Evolutionary conservation across 2,797 vertebrate species (phyloP).

Genomic region (Acanthiza pusilla): DNA sequence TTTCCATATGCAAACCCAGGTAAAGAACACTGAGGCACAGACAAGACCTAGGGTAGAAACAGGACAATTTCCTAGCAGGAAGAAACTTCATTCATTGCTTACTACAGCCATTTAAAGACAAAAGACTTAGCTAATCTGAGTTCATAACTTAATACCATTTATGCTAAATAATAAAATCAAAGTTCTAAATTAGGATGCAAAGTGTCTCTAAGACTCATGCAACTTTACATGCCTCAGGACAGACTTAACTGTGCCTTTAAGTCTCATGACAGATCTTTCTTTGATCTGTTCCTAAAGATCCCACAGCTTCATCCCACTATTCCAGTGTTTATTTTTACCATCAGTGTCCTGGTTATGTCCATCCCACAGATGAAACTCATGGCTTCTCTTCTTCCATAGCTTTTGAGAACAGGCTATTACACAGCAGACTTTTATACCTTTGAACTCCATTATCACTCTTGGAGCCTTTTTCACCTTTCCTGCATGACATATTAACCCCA

Average conservation of each 20-base stretch:
- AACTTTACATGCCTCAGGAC: not conserved
- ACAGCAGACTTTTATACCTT: not conserved
- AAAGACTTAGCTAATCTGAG: not conserved
- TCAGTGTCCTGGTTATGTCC: not conserved
- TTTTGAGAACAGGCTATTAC: not conserved
- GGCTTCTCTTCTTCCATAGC: not conserved
- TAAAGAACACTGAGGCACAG: not conserved
- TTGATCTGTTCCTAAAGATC: not conserved
- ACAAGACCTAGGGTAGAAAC: not conserved
- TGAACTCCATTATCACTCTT: not conserved
- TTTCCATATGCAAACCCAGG: not conserved
- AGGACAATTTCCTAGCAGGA: not conserved
- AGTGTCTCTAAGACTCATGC: not conserved
- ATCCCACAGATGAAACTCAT: not conserved
- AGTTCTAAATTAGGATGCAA: not conserved
- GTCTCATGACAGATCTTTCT: not conserved
- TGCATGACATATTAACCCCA: not conserved
- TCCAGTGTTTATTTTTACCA: not conserved
- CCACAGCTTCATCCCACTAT: not conserved
- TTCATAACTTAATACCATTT: not conserved
- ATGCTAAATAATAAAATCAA: not conserved
- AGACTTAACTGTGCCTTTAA: not conserved
- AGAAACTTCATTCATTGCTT: not conserved
- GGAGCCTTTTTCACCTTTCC: not conserved
- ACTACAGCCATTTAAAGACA: not conserved